A percentile compares a stretch with the other conserved stretches of the same genome.
phyloP scores from a whole-genome alignment of 1,140 invertebrate genomes.

The Ladona fulva region DNA sequence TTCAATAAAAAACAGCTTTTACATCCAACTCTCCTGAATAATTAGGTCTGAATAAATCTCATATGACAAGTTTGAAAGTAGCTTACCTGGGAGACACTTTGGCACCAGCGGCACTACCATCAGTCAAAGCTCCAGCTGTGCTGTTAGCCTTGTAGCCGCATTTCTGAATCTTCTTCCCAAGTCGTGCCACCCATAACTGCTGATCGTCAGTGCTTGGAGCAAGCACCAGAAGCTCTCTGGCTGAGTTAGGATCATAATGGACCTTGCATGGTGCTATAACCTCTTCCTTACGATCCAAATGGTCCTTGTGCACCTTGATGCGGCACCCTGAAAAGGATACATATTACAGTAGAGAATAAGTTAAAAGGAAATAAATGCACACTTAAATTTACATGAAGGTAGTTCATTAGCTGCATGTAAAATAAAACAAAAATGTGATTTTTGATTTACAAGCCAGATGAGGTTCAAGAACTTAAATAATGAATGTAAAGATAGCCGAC shows the following conservation, averaged over 20 bases:
- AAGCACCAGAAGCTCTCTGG: conserved; percentile 83
- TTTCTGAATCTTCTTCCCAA: conserved; percentile 88
- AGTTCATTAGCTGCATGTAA: not conserved
- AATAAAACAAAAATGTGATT: not conserved
- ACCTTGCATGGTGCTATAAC: conserved; percentile 82
- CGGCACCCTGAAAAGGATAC: conserved; percentile 66
- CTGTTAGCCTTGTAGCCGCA: conserved; percentile 84
- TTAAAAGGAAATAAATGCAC: not conserved
- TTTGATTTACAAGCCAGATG: not conserved
- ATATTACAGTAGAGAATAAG: not conserved
- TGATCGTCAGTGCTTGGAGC: conserved; percentile 79
- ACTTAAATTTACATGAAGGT: not conserved
- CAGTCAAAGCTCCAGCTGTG: not conserved
- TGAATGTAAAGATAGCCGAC: no score
- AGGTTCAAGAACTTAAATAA: no score
- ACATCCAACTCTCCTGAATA: no score
- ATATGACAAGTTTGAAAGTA: not conserved
- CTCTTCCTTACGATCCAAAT: conserved; percentile 75
- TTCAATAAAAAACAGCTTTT: no score
- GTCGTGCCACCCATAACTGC: conserved; percentile 81
- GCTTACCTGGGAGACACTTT: conserved; percentile 57
- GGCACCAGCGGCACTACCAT: conserved; percentile 42
- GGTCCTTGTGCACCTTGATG: conserved; percentile 93
- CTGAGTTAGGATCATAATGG: conserved; percentile 85
- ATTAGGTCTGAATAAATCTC: no score